Evolutionary conservation across 2,888 invertebrate species (phyloP).

Genomic region (Dryocosmus kuriphilus): DNA sequence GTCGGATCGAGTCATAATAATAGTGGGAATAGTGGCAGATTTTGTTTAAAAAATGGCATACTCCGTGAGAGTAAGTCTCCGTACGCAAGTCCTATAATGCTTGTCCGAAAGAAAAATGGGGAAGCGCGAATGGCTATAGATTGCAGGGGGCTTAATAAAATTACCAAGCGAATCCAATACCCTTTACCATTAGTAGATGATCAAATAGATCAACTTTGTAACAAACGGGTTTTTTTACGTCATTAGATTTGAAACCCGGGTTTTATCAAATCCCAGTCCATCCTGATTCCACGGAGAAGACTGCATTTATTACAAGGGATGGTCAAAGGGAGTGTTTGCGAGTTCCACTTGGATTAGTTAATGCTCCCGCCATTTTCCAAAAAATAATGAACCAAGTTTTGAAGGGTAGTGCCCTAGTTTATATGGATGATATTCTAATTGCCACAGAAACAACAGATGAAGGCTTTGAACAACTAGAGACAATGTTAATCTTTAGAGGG

Average conservation of each 20-base stretch:
- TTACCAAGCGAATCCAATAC: too few species aligned
- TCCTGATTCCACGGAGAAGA: too few species aligned
- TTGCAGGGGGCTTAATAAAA: slow-evolving; percentile 28
- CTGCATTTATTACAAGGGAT: slow-evolving; percentile 70
- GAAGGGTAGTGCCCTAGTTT: slow-evolving; percentile 12
- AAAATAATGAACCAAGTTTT: slow-evolving; percentile 50
- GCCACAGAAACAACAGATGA: too few species aligned
- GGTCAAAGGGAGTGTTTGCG: slow-evolving; percentile 71
- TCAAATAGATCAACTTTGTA: too few species aligned
- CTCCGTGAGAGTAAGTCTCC: too few species aligned
- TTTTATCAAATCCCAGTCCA: too few species aligned
- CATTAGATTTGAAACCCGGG: slow-evolving; percentile 68
- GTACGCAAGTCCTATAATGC: too few species aligned
- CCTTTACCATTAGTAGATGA: too few species aligned
- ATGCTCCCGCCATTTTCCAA: slow-evolving; percentile 40
- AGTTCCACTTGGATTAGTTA: slow-evolving; percentile 30
- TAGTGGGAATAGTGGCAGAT: slow-evolving; percentile 51
- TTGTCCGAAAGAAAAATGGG: slow-evolving; percentile 24
- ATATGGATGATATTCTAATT: too few species aligned
- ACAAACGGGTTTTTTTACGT: slow-evolving; percentile 62
- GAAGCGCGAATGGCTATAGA: slow-evolving; percentile 25
- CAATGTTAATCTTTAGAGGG: slow-evolving; percentile 57
- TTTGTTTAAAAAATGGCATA: slow-evolving; percentile 51
- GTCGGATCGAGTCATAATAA: slow-evolving; percentile 56
- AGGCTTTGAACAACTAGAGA: slow-evolving; percentile 56